Percentiles rank a stretch among this genome's conserved stretches.
These are phyloP conservation scores for Chionoecetes opilio DNA, from an alignment of 1,140 invertebrate species.

Conservation along the genomic window DNA sequence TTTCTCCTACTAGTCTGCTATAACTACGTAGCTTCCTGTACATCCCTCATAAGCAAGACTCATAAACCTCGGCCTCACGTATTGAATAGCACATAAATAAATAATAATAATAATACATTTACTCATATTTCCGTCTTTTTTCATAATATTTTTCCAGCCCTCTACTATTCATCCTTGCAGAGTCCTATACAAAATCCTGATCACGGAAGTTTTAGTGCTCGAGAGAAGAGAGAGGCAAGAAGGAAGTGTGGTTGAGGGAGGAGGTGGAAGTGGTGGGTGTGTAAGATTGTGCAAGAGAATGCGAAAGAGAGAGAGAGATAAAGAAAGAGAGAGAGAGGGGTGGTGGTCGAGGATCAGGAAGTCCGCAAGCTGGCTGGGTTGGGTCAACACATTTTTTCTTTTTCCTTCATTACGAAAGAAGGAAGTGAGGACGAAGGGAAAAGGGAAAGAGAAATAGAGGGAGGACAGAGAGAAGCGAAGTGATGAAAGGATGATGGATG, in stretches of 20 bases:
- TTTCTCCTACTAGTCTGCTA: too few species aligned
- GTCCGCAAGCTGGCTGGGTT: background rate
- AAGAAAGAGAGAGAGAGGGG: background rate
- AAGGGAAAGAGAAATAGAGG: background rate
- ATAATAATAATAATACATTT: too few species aligned
- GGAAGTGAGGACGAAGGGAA: background rate
- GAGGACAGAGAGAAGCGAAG: background rate
- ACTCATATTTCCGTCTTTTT: too few species aligned
- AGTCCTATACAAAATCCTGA: too few species aligned
- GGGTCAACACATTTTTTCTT: background rate
- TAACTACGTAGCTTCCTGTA: too few species aligned
- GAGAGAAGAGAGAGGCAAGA: background rate
- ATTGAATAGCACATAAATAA: too few species aligned
- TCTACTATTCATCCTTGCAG: too few species aligned
- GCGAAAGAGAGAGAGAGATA: background rate
- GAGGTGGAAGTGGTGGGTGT: background rate
- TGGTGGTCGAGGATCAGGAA: background rate
- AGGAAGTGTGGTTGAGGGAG: background rate
- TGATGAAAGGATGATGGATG: background rate
- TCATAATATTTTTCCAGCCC: too few species aligned
- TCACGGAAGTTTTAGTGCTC: too few species aligned
- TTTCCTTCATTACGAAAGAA: background rate
- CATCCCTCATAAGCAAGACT: too few species aligned
- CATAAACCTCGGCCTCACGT: too few species aligned
- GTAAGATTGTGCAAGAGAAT: background rate